Percentiles rank a stretch among this genome's conserved stretches.
Conservation (phyloP, 2,797 vertebrate species). For the Furcifer pardalis region DNA sequence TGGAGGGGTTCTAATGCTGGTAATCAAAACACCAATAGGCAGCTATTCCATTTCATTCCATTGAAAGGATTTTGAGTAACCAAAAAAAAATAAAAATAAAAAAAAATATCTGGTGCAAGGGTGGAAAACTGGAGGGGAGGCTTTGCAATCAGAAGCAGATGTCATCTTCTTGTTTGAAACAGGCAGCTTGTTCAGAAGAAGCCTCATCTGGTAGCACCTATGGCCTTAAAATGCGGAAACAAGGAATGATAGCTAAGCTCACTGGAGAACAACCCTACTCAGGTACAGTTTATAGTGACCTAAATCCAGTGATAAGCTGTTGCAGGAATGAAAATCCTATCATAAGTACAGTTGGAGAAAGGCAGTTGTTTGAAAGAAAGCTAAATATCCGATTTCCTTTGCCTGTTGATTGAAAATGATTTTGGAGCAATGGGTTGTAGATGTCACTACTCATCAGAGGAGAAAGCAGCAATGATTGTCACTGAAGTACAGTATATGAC, state of each 20-base stretch:
- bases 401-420: neutral
- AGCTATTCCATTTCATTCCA: neutral
- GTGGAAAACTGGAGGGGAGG: neutral
- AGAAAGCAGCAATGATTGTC: neutral
- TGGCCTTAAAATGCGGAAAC: neutral
- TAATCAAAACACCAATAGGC: no score
- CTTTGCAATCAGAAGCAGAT: neutral
- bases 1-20: neutral
- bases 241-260: neutral
- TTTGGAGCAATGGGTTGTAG: conserved; percentile 17
- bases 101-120: neutral
- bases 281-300: no score
- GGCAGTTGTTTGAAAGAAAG: neutral
- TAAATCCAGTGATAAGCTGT: neutral
- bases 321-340: neutral
- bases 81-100: neutral
- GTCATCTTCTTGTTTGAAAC: neutral
- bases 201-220: neutral
- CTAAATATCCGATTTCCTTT: neutral
- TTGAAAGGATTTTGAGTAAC: neutral
- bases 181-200: neutral
- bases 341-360: neutral
- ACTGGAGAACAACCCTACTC: no score
- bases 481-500: neutral
- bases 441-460: neutral